These are phyloP conservation scores for Rhorus exstirpatorius DNA, from an alignment of 2,888 invertebrate genomes.

Conservation along the genomic window DNA sequence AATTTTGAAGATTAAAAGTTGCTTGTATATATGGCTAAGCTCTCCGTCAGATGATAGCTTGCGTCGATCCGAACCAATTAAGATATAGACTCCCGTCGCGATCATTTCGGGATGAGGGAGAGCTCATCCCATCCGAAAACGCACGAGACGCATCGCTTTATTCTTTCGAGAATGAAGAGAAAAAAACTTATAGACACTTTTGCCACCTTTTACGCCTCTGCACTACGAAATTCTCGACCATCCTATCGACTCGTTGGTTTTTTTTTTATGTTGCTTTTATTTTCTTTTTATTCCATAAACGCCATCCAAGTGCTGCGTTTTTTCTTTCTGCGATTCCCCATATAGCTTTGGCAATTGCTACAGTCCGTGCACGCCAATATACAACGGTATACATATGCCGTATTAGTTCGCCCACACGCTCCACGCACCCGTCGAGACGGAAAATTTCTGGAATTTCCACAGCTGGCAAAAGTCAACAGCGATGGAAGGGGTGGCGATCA, in stretches of 20 bases:
- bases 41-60: too few relatives aligned
- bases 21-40: neutral
- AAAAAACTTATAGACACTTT: conserved; percentile 11
- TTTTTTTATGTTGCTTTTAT: neutral
- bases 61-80: neutral
- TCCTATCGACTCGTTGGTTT: neutral
- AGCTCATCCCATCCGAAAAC: neutral
- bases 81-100: conserved; percentile 1
- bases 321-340: neutral
- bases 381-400: conserved; percentile 18
- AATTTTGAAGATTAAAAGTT: neutral
- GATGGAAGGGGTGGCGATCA: neutral
- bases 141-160: conserved; percentile 5
- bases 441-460: conserved; percentile 21
- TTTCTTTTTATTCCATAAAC: conserved; percentile 5
- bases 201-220: conserved; percentile 10
- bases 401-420: conserved; percentile 43
- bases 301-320: neutral
- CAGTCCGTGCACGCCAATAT: neutral
- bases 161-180: neutral
- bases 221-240: conserved; percentile 4
- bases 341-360: neutral
- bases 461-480: neutral
- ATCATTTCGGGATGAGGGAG: conserved; percentile 11
- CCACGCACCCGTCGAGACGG: conserved; percentile 31